Conservation (phyloP, 2,888 invertebrate genomes). For the Drosophila neonasuta region DNA sequence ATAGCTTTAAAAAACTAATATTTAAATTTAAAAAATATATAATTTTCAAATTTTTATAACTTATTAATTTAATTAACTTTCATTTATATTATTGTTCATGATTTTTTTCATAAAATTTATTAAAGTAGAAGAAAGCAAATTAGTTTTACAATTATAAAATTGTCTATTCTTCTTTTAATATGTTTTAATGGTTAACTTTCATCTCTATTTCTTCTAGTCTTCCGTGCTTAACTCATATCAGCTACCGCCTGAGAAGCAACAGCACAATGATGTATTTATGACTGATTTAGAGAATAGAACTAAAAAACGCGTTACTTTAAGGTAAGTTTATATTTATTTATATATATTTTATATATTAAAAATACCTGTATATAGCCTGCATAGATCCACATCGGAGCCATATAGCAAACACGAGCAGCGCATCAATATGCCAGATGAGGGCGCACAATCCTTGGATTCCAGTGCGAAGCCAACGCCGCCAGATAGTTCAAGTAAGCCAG, state of each 20-base stretch:
- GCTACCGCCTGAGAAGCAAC: conserved; percentile 74
- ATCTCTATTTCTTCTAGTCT: conserved; percentile 56
- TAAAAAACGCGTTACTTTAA: conserved; percentile 92
- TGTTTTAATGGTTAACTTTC: too few relatives aligned
- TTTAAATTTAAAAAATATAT: too few relatives aligned
- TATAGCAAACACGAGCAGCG: conserved; percentile 82
- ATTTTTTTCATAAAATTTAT: too few relatives aligned
- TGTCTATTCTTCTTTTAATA: too few relatives aligned
- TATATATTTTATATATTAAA: not conserved
- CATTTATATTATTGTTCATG: too few relatives aligned
- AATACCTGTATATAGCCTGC: conserved; percentile 49
- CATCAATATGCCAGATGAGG: conserved; percentile 83
- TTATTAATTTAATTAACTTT: too few relatives aligned
- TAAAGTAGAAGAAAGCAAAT: too few relatives aligned
- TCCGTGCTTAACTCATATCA: conserved; percentile 80
- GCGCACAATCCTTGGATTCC: conserved; percentile 75
- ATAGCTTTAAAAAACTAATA: too few relatives aligned
- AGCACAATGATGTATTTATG: conserved; percentile 79
- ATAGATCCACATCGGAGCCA: conserved; percentile 83
- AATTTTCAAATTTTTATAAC: too few relatives aligned
- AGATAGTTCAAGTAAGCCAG: conserved; percentile 86
- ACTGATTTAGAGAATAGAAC: conserved; percentile 90
- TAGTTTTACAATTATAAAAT: too few relatives aligned
- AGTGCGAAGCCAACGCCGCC: conserved; percentile 84
- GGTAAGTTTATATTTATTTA: conserved; percentile 83